These are phyloP conservation scores for Loriculus beryllinus DNA, from an alignment of 2,797 vertebrate species.

Conservation along the genomic window DNA sequence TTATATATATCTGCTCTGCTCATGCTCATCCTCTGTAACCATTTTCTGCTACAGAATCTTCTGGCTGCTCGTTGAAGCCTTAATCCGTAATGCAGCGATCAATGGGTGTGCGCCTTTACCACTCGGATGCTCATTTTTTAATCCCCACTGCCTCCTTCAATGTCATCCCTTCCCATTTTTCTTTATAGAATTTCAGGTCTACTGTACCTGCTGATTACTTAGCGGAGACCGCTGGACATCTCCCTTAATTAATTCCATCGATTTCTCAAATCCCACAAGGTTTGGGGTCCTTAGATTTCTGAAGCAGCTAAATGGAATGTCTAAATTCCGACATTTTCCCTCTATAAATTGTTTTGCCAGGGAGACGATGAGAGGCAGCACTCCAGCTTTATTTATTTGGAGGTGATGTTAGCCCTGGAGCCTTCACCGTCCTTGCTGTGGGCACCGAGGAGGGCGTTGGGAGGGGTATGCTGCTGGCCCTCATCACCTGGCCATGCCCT, in stretches of 20 bases:
- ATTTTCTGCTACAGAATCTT: slow-evolving; percentile 69
- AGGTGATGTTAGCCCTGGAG: neutral
- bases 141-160: slow-evolving; percentile 72
- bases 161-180: slow-evolving; percentile 77
- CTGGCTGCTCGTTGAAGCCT: slow-evolving; percentile 71
- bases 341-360: slow-evolving; percentile 75
- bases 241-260: slow-evolving; percentile 81
- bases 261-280: slow-evolving; percentile 76
- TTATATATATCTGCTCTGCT: slow-evolving; percentile 61
- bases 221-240: slow-evolving; percentile 70
- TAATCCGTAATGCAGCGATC: slow-evolving; percentile 72
- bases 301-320: slow-evolving; percentile 77
- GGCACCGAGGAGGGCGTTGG: rapidly evolving
- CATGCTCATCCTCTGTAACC: slow-evolving; percentile 64
- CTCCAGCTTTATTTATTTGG: slow-evolving; percentile 62
- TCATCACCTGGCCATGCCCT: rapidly evolving
- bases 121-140: slow-evolving; percentile 76
- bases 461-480: neutral
- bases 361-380: slow-evolving; percentile 48
- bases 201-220: slow-evolving; percentile 79
- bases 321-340: slow-evolving; percentile 75
- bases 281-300: slow-evolving; percentile 75
- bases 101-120: slow-evolving; percentile 70
- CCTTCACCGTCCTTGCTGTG: neutral
- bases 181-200: slow-evolving; percentile 77